Percentiles rank a stretch among this genome's conserved stretches.
Evolutionary conservation across 2,797 vertebrate species (phyloP).

Genomic region (Liparis tanakae): DNA sequence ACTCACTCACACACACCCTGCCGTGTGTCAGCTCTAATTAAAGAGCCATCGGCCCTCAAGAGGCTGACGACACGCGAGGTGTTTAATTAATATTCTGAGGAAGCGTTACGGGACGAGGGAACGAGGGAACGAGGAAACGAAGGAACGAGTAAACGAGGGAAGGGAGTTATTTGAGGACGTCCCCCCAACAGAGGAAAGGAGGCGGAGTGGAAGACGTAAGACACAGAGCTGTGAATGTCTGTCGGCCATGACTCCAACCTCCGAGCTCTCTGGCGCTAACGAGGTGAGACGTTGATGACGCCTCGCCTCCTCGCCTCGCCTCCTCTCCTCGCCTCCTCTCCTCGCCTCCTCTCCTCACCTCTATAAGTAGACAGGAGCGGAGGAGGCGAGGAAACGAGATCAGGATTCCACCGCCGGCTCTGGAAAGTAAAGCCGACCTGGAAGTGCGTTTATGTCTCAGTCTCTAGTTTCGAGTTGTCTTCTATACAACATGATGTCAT

Average conservation of each 20-base stretch:
- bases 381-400: no score
- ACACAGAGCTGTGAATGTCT: neutral
- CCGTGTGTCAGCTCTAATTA: conserved; percentile 69
- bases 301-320: no score
- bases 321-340: neutral
- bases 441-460: no score
- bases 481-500: no score
- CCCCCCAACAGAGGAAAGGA: neutral
- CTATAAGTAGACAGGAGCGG: neutral
- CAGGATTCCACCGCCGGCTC: no score
- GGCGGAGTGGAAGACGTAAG: neutral
- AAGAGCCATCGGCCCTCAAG: conserved; percentile 64
- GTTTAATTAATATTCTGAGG: conserved; percentile 74
- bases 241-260: neutral
- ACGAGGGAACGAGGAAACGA: no score
- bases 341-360: neutral
- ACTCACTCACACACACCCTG: no score
- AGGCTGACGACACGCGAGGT: conserved; percentile 69
- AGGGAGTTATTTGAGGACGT: conserved; percentile 1
- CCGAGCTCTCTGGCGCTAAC: neutral
- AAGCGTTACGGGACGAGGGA: conserved; percentile 30
- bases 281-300: no score
- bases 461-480: no score
- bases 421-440: no score
- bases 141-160: neutral